These are phyloP conservation scores for Colletes gigas DNA, from an alignment of 1,140 invertebrate genomes.

Conservation along the genomic window DNA sequence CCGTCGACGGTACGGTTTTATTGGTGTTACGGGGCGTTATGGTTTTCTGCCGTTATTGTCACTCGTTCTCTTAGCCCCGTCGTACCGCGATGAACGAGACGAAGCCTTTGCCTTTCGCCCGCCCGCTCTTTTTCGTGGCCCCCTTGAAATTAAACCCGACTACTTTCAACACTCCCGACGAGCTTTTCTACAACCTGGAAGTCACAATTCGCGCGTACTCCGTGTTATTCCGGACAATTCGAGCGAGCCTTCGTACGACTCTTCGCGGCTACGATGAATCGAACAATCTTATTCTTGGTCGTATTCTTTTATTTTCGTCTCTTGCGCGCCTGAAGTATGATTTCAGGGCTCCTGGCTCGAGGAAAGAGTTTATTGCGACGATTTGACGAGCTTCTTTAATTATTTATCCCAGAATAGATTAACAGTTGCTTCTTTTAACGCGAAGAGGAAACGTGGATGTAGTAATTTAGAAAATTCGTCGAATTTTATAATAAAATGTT, in stretches of 20 bases:
- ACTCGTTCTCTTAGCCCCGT: slow-evolving; percentile 34
- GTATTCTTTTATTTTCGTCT: background rate
- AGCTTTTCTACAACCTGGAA: slow-evolving; percentile 19
- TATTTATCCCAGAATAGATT: too few relatives aligned
- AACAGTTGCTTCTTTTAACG: too few relatives aligned
- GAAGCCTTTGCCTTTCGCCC: background rate
- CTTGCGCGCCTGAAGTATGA: too few relatives aligned
- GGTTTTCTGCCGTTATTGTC: slow-evolving; percentile 74
- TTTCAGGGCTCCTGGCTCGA: too few relatives aligned
- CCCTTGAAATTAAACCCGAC: slow-evolving; percentile 23
- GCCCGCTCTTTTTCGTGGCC: too few relatives aligned
- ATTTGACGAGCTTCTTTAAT: too few relatives aligned
- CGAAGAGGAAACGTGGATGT: too few relatives aligned
- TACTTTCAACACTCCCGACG: background rate
- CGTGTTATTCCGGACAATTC: background rate
- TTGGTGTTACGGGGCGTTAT: slow-evolving; percentile 71
- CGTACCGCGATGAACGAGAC: slow-evolving; percentile 8
- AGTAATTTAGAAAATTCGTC: too few relatives aligned
- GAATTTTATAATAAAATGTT: too few relatives aligned
- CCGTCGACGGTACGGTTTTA: slow-evolving; percentile 69
- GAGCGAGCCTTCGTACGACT: background rate
- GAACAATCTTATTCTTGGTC: background rate
- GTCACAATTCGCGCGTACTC: background rate
- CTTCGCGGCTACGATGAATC: background rate
- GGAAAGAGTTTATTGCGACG: too few relatives aligned